A percentile compares a stretch with the other conserved stretches of the same genome.
phyloP scores from a whole-genome alignment of 2,113 vertebrate genomes.

The Heloderma charlesbogerti region DNA sequence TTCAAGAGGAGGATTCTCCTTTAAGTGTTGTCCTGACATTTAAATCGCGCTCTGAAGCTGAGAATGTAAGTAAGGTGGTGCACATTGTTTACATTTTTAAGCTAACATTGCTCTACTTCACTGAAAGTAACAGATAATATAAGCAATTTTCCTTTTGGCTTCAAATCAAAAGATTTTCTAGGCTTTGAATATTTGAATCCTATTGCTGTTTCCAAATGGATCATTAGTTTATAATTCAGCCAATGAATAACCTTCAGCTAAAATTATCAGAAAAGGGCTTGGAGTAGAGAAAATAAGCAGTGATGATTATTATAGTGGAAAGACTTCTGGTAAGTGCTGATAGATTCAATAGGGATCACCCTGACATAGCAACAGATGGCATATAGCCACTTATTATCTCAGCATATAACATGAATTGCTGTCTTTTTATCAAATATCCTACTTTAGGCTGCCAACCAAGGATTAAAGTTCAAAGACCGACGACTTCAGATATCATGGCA shows the following conservation, averaged over 20 bases:
- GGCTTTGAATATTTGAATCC: background rate
- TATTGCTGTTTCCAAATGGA: fast-evolving
- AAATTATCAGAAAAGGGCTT: background rate
- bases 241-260: background rate
- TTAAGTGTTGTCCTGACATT: constrained; percentile 89
- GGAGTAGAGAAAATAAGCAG: fast-evolving
- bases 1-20: constrained; percentile 87
- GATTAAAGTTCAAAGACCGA: constrained; percentile 96
- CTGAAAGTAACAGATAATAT: too few species aligned
- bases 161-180: background rate
- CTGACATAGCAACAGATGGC: background rate
- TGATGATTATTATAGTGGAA: background rate
- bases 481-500: constrained; percentile 95
- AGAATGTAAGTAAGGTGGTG: constrained; percentile 82
- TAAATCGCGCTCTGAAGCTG: constrained; percentile 88
- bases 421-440: constrained; percentile 46
- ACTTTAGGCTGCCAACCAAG: constrained; percentile 94
- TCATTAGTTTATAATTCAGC: background rate
- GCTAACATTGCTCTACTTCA: background rate
- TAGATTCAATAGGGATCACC: background rate
- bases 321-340: background rate
- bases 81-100: background rate
- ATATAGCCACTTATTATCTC: background rate
- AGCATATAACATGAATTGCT: background rate
- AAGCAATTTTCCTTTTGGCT: background rate